A percentile compares a stretch with the other conserved stretches of the same genome.
These are phyloP conservation scores for Drosophila orosa DNA, from an alignment of 1,140 invertebrate species.

Conservation along the genomic window DNA sequence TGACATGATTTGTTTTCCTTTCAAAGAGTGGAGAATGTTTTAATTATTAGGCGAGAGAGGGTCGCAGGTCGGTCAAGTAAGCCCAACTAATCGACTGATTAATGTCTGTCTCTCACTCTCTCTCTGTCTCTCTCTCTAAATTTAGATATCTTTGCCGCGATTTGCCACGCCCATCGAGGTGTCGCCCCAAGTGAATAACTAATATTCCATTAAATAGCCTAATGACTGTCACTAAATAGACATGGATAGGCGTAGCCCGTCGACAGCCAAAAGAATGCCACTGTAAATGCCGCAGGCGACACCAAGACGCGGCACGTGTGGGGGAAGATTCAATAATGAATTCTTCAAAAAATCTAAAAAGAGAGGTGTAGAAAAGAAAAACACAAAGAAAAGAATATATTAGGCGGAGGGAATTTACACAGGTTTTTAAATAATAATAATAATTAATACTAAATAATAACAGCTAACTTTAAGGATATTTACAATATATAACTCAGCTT, in stretches of 20 bases:
- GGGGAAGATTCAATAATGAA: conserved; percentile 16
- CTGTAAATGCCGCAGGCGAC: conserved; percentile 21
- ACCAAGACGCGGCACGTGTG: conserved; percentile 27
- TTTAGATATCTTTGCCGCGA: conserved; percentile 23
- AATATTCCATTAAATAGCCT: conserved; percentile 21
- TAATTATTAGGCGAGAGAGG: conserved; percentile 27
- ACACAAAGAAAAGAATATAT: not conserved
- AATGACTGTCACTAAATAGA: conserved; percentile 42
- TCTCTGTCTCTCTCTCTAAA: conserved; percentile 13
- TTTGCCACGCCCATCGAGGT: conserved; percentile 38
- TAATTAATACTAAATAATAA: no score
- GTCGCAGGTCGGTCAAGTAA: conserved; percentile 5
- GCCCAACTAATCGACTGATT: conserved; percentile 26
- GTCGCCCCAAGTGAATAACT: conserved; percentile 17
- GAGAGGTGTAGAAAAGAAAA: not conserved
- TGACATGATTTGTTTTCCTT: conserved; percentile 70
- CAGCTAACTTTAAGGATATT: not conserved
- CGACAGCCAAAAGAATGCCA: conserved; percentile 17
- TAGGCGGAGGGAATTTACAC: not conserved
- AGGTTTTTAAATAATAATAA: not conserved
- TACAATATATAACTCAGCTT: not conserved
- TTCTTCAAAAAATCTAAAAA: not conserved
- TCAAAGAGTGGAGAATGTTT: conserved; percentile 34
- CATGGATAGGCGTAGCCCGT: conserved; percentile 24
- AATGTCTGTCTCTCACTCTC: conserved; percentile 16